Base-by-base conservation (phyloP, 2,888 invertebrate species). In the Oegoconia quadripuncta region DNA sequence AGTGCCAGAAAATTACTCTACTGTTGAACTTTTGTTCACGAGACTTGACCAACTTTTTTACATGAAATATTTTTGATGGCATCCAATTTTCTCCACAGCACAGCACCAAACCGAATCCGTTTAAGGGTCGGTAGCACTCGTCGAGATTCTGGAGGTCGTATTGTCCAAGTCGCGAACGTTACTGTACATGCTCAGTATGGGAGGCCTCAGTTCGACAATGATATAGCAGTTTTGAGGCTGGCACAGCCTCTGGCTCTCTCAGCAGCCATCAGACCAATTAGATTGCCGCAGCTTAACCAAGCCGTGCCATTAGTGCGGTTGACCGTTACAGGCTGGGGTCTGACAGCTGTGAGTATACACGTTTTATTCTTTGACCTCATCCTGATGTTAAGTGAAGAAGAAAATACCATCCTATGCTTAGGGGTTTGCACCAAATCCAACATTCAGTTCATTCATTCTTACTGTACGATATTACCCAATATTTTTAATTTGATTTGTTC, bases 311-410 rank as follows among this genome's bases (percentile, higher is more conserved):
- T 86, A 0, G 83, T 82, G 0, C 57, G 83, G 34, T 57, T 88
- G 0, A 82, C 84, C 4, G 83, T 88, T 1, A 81, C 86, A 0
- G 88, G 88, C 1, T 88, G 88, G 88, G 88, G 88, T 0, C 55
- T 84, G 0, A 84, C 86, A 38, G 81, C 78, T 46, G 88, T 88
- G 45, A 74, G 76, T 71, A 46, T 25, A 9, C 7, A 8, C 12
- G n/a, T n/a, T n/a, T n/a, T n/a, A n/a, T n/a, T n/a, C n/a, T n/a
- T n/a, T n/a, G n/a, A n/a, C n/a, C n/a, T n/a, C n/a, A n/a, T n/a
- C n/a, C n/a, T n/a, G n/a, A n/a, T n/a, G n/a, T n/a, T n/a, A n/a
- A n/a, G n/a, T n/a, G n/a, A n/a, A n/a, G n/a, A n/a, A n/a, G n/a
- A n/a, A n/a, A n/a, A n/a, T n/a, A n/a, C n/a, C n/a, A n/a, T n/a